phyloP scores from a whole-genome alignment of 2,797 vertebrate species.

The Hippocampus kuda region DNA sequence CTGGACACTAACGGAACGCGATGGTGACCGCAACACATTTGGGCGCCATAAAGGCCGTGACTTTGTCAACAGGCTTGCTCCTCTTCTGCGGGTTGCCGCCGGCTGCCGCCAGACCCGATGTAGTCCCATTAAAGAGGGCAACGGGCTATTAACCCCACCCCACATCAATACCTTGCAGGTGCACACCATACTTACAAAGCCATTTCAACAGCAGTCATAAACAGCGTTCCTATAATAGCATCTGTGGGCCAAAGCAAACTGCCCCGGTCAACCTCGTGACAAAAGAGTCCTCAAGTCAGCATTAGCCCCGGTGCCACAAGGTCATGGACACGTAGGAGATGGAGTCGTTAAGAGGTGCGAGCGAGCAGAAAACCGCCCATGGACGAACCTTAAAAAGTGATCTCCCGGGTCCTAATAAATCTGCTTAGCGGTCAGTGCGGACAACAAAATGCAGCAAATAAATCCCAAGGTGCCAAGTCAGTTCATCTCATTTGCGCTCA shows the following conservation, averaged over 20 bases:
- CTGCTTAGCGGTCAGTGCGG: slow-evolving; percentile 25
- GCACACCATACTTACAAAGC: slow-evolving; percentile 56
- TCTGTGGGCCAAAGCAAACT: slow-evolving; percentile 33
- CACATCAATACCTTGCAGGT: slow-evolving; percentile 56
- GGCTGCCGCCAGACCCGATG: slow-evolving; percentile 47
- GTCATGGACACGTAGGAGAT: slow-evolving; percentile 31
- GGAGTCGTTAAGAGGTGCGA: slow-evolving; percentile 23
- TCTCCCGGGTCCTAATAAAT: slow-evolving; percentile 34
- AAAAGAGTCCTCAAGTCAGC: slow-evolving; percentile 51
- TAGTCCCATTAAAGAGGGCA: slow-evolving; percentile 67
- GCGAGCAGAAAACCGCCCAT: slow-evolving; percentile 35
- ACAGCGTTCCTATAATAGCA: slow-evolving; percentile 58
- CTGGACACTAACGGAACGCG: too few relatives aligned
- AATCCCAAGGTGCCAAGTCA: slow-evolving; percentile 46
- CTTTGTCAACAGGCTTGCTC: slow-evolving; percentile 42
- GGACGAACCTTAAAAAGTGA: slow-evolving; percentile 21
- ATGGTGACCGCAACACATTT: slow-evolving; percentile 14
- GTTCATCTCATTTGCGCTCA: slow-evolving; percentile 33
- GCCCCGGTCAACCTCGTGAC: slow-evolving; percentile 33
- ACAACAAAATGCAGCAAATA: slow-evolving; percentile 33
- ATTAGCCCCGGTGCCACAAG: slow-evolving; percentile 39
- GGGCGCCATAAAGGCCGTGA: slow-evolving; percentile 24
- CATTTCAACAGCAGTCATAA: slow-evolving; percentile 58
- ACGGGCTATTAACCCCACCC: slow-evolving; percentile 68
- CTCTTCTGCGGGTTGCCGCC: slow-evolving; percentile 35